Percentiles rank a stretch among this genome's conserved stretches.
Conservation (phyloP, 2,113 vertebrate species). For the Nasalis larvatus region DNA sequence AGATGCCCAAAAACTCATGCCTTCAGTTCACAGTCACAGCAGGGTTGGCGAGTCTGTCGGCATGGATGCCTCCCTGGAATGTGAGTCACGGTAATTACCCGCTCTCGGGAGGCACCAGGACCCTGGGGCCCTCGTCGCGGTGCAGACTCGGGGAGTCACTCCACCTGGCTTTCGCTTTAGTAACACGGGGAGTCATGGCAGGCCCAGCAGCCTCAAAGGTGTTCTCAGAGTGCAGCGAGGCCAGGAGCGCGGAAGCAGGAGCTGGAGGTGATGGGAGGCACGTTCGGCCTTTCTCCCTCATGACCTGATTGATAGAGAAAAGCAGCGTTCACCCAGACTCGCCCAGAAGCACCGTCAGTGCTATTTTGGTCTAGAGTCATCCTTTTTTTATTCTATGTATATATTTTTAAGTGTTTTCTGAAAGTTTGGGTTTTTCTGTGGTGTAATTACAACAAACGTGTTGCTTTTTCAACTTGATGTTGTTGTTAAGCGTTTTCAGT, state of each 20-base stretch:
- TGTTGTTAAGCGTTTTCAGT: too few species aligned
- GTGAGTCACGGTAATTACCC: too few species aligned
- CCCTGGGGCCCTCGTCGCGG: fast-evolving
- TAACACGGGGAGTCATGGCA: fast-evolving
- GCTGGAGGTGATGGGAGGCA: neutral
- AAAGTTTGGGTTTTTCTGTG: neutral
- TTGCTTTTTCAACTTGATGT: fast-evolving
- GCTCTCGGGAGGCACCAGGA: neutral
- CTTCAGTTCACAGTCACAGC: neutral
- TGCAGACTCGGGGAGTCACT: neutral
- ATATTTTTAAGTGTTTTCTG: neutral
- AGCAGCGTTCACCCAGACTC: fast-evolving
- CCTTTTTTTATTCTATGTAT: neutral
- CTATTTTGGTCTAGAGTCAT: fast-evolving
- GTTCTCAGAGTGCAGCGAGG: too few species aligned
- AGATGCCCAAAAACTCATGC: too few species aligned
- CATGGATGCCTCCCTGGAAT: too few species aligned
- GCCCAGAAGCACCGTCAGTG: fast-evolving
- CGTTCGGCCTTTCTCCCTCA: fast-evolving
- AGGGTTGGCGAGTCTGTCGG: neutral
- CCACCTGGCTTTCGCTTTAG: fast-evolving
- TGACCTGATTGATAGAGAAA: fast-evolving
- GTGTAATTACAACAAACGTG: fast-evolving
- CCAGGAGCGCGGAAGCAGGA: too few species aligned
- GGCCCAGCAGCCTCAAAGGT: neutral